Base-by-base conservation (phyloP, 2,888 invertebrate species). In the Oscheius sp. region DNA sequence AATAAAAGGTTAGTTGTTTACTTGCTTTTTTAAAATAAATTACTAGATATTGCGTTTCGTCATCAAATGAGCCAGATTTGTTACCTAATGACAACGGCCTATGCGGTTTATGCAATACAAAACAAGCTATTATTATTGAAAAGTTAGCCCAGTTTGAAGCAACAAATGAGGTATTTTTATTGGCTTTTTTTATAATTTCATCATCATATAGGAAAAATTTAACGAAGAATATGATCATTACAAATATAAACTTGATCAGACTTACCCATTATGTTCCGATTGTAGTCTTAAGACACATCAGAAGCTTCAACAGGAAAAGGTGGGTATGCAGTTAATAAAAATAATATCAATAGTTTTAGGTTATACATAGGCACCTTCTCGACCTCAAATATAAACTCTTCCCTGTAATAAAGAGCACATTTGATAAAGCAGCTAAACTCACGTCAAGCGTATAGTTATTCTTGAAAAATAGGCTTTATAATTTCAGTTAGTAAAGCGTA, bases 201-300 rank as follows among this genome's bases (percentile, higher is more conserved):
- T n/a, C n/a, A n/a, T n/a, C 12, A 34, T 65, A 0, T 1, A 77
- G 78, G 65, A 72, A 31, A 63, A 72, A 64, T 82, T 76, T 71
- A 70, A 75, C 45, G 77, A 75, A 27, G 80, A 81, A 29, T 70
- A 78, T 20, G 78, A 78, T 8, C 76, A 72, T n/a, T 80, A 69
- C 45, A 53, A 72, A 39, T 71, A 73, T 34, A 71, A 66, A 34
- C 68, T 82, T 12, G 75, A 82, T 25, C 58, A 76, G 48, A 50
- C 67, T 50, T 75, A 82, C 57, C 75, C 76, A 34, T 52, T 82
- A 27, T 82, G 82, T 65, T 57, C 74, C 6, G 61, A 55, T 31
- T 82, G 82, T 57, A 71, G 71, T 12, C 48, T 78, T 10, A 71
- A 57, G 42, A 74, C 78, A n/a, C 78, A 78, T 37, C 65, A 73